Evolutionary conservation across 2,797 vertebrate genomes (phyloP), one percentile per base, ranked within the genome.

Genomic region (Salarias fasciatus): DNA sequence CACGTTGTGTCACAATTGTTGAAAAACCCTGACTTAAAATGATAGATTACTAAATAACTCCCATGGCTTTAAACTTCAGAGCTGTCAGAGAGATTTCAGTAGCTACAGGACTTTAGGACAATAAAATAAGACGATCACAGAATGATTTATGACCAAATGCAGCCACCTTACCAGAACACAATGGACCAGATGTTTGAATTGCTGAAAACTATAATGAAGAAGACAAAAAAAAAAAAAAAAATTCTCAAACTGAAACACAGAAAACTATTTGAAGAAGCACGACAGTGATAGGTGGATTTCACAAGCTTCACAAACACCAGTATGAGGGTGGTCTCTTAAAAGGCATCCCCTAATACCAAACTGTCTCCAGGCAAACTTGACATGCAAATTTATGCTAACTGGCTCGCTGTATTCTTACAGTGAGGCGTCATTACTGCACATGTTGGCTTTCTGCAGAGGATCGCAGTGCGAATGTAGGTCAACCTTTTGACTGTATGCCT

Each of bases 361-460:
- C 37, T 48, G 61, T 83, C 66, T 76, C 69, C 50, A 77, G 53
- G 50, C 65, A 69, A 65, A 69, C 15, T 52, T 83, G 9, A 72
- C 56, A 51, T 79, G 75, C 41, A 79, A 75, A 83, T 83, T 51
- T 74, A 76, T 84, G 53, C 55, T 53, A 76, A 81, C 54, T 65
- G 48, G 29, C 31, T 62, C 37, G 44, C 48, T 73, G 53, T 77
- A 70, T 46, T 63, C 48, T 60, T 67, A 70, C 12, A 67, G 47
- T 11, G 5, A 42, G 30, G 61, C 48, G 75, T 51, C 48, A 69
- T 54, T 61, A 77, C 10, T 42, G 57, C 55, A 64, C 65, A 68
- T 72, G 31, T 49, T 59, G 46, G 66, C n/a, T 30, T 69, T 75
- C 42, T 40, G 44, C 37, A 61, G 49, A n/a, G 68, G 35, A 77